Evolutionary conservation across 2,113 vertebrate species (phyloP).

Genomic region (Octodon degus): DNA sequence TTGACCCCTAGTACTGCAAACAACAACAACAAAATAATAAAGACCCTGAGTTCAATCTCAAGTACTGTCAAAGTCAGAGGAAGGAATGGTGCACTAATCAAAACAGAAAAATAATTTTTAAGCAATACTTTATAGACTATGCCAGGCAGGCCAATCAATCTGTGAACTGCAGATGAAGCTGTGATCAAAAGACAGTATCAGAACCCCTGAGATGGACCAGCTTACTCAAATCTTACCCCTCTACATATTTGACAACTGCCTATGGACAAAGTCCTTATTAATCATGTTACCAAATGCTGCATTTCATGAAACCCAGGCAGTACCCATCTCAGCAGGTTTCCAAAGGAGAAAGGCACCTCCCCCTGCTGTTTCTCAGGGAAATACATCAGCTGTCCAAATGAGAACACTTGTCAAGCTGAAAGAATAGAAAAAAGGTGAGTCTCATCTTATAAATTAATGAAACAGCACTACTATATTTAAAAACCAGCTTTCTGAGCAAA

Average conservation of each 20-base stretch:
- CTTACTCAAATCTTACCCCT: conserved; percentile 6
- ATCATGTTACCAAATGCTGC: conserved; percentile 31
- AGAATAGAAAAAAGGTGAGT: neutral
- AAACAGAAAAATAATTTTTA: neutral
- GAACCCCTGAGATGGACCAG: neutral
- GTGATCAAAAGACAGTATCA: neutral
- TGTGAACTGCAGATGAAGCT: neutral
- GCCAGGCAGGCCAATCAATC: neutral
- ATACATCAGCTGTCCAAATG: conserved; percentile 38
- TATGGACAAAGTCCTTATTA: conserved; percentile 1
- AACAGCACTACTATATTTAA: neutral
- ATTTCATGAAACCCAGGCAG: conserved; percentile 39
- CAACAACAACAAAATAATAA: neutral
- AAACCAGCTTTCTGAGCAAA: conserved; percentile 6
- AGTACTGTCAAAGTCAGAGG: neutral
- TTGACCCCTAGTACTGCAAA: too few species aligned
- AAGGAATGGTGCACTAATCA: neutral
- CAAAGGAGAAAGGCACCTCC: neutral
- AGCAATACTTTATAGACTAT: neutral
- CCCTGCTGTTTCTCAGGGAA: conserved; percentile 24
- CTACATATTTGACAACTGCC: neutral
- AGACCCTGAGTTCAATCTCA: neutral
- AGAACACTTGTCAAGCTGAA: neutral
- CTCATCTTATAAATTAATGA: conserved; percentile 42
- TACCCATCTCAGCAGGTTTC: neutral